phyloP scores from a whole-genome alignment of 2,113 vertebrate species.

The Heterotilapia buettikoferi region DNA sequence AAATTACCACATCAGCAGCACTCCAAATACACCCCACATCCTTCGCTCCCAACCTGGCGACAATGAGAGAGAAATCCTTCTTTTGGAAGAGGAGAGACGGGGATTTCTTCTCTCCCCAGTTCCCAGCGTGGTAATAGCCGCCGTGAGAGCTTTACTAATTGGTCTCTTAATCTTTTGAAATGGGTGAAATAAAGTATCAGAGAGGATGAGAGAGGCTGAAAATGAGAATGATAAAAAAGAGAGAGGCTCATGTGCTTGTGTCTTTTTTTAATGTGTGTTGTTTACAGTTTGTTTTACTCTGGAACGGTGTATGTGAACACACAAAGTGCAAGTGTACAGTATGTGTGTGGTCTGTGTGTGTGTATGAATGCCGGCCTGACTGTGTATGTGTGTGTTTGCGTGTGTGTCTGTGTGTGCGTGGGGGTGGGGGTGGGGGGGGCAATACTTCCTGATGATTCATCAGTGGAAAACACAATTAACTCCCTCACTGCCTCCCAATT shows the following conservation, averaged over 20 bases:
- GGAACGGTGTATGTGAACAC: background rate
- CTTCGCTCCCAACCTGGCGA: constrained; percentile 30
- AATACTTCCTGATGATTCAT: constrained; percentile 54
- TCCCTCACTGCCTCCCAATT: constrained; percentile 40
- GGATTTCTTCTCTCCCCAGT: constrained; percentile 44
- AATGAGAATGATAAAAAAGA: background rate
- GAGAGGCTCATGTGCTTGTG: background rate
- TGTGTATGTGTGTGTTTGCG: background rate
- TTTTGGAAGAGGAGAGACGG: constrained; percentile 34
- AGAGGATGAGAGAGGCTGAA: background rate
- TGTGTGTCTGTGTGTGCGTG: background rate
- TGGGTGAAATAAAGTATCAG: background rate
- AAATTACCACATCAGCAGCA: constrained; percentile 48
- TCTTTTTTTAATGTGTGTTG: background rate
- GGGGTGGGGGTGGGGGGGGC: background rate
- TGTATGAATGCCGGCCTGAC: background rate
- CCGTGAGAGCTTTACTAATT: constrained; percentile 56
- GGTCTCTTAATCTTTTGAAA: constrained; percentile 34
- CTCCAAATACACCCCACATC: constrained; percentile 46
- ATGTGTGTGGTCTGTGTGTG: background rate
- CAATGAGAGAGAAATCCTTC: constrained; percentile 54
- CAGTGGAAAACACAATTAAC: constrained; percentile 54
- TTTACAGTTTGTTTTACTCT: background rate
- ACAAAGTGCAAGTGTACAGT: background rate
- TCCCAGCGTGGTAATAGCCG: constrained; percentile 45